Conservation (phyloP, 2,113 vertebrate genomes). For the Egretta garzetta region DNA sequence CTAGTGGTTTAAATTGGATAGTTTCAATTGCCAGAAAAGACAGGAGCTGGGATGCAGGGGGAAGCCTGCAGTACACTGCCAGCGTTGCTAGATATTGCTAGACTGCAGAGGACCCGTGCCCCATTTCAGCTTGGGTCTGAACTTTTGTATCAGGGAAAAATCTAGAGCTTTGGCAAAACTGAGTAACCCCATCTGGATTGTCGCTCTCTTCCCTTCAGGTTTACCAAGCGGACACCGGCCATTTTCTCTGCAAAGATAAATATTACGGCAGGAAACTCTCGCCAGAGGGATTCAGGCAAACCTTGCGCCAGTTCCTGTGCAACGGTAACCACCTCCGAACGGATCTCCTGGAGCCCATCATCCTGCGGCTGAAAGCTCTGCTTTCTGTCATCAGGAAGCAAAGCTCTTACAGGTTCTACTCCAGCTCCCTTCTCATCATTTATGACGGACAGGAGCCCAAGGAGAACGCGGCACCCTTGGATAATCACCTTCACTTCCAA, state of each 20-base stretch:
- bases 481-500: neutral
- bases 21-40: neutral
- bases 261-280: conserved; percentile 78
- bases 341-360: conserved; percentile 74
- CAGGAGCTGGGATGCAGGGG: neutral
- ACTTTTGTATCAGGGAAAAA: neutral
- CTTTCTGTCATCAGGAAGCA: conserved; percentile 73
- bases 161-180: neutral
- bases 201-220: conserved; percentile 62
- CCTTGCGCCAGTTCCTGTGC: conserved; percentile 76
- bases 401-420: conserved; percentile 82
- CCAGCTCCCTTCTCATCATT: conserved; percentile 82
- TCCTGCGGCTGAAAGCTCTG: conserved; percentile 67
- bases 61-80: neutral
- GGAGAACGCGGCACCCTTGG: neutral
- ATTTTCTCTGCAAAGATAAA: conserved; percentile 82
- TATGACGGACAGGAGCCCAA: conserved; percentile 73
- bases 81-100: neutral
- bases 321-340: conserved; percentile 52
- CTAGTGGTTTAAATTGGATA: neutral
- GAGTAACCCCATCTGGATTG: neutral
- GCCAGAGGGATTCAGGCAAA: conserved; percentile 68
- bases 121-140: neutral
- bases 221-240: conserved; percentile 72
- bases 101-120: neutral